Evolutionary conservation across 2,888 invertebrate species (phyloP).

Genomic region (Phyllotreta cruciferae): DNA sequence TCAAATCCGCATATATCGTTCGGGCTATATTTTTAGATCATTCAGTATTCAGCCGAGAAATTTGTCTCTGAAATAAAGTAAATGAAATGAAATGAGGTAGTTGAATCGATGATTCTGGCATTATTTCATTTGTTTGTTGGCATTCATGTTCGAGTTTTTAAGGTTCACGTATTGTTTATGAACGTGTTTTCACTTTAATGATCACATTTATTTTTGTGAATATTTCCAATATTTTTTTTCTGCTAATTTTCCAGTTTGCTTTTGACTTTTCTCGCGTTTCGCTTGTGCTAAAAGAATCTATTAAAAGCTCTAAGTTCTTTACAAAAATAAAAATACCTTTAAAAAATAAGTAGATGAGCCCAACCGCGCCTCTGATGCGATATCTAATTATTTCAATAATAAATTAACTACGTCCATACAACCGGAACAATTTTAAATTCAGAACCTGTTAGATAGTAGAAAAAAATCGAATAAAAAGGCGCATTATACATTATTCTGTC

Average conservation of each 20-base stretch:
- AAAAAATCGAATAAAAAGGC: slow-evolving; percentile 7
- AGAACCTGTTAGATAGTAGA: too few relatives aligned
- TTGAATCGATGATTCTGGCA: slow-evolving; percentile 19
- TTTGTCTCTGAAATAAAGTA: slow-evolving; percentile 27
- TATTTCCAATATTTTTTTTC: too few relatives aligned
- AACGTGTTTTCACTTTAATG: slow-evolving; percentile 9
- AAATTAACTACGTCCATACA: too few relatives aligned
- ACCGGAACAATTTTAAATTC: too few relatives aligned
- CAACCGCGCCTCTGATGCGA: too few relatives aligned
- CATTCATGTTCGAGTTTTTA: slow-evolving; percentile 4
- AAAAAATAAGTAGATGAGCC: too few relatives aligned
- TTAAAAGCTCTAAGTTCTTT: too few relatives aligned
- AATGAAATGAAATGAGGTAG: slow-evolving; percentile 26
- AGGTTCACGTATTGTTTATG: slow-evolving; percentile 3
- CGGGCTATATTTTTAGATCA: slow-evolving; percentile 43
- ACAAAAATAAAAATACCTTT: too few relatives aligned
- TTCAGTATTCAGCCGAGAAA: slow-evolving; percentile 36
- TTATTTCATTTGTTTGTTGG: slow-evolving; percentile 20
- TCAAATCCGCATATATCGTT: slow-evolving; percentile 39
- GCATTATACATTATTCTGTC: slow-evolving; percentile 29
- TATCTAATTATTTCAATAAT: too few relatives aligned
- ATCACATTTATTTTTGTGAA: neutral
- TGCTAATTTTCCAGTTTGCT: too few relatives aligned
- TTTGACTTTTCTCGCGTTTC: too few relatives aligned
- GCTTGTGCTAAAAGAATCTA: too few relatives aligned